A percentile compares a stretch with the other conserved stretches of the same genome.
Evolutionary conservation across 2,888 invertebrate genomes (phyloP).

Genomic region (Drosophila neonasuta): DNA sequence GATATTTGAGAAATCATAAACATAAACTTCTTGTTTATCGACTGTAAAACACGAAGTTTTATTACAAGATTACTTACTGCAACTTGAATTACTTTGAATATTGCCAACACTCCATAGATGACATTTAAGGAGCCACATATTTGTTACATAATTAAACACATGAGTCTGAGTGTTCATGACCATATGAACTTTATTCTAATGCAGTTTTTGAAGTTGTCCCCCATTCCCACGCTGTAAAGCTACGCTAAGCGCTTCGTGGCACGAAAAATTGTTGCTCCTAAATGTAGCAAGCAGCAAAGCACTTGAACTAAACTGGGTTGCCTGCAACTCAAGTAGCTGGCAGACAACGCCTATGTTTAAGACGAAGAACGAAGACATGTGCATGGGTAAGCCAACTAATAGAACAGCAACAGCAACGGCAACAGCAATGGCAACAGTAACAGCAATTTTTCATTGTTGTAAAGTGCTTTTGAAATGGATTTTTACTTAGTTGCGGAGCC

Average conservation of each 20-base stretch:
- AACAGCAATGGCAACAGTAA: neutral
- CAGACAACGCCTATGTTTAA: conserved; percentile 52
- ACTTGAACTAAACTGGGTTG: conserved; percentile 38
- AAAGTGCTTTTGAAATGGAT: conserved; percentile 61
- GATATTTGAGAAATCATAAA: neutral
- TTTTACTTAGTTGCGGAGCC: conserved; percentile 45
- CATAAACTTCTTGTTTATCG: neutral
- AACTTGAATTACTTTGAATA: neutral
- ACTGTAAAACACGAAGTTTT: neutral
- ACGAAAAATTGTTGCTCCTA: conserved; percentile 48
- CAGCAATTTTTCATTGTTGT: conserved; percentile 56
- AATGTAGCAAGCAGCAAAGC: conserved; percentile 32
- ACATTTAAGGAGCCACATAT: conserved; percentile 1
- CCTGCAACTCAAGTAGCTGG: conserved; percentile 30
- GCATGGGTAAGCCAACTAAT: conserved; percentile 39
- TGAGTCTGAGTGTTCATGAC: conserved; percentile 11
- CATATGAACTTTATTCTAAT: conserved; percentile 46
- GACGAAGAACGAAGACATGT: conserved; percentile 27
- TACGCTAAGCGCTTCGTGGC: conserved; percentile 23
- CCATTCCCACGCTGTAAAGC: conserved; percentile 43
- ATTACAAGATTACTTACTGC: neutral
- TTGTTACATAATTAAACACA: conserved; percentile 5
- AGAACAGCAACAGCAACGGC: conserved; percentile 20
- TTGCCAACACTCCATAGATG: neutral
- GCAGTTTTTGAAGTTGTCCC: conserved; percentile 18